Evolutionary conservation across 2,797 vertebrate species (phyloP).

Genomic region (Tamandua tetradactyla): DNA sequence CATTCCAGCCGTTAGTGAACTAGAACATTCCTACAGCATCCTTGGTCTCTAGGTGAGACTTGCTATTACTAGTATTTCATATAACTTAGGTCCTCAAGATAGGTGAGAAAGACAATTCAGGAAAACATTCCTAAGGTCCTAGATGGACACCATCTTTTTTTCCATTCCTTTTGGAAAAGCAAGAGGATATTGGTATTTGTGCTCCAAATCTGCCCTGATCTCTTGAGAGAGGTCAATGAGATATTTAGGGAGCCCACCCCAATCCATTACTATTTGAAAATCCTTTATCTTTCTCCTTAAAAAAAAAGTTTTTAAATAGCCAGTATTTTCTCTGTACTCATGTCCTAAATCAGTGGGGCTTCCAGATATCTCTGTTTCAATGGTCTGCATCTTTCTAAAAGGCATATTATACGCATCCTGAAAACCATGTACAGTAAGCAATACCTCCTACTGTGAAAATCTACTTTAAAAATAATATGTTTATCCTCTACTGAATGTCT

Average conservation of each 20-base stretch:
- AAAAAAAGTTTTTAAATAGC: slow-evolving; percentile 59
- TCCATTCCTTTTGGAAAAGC: not conserved
- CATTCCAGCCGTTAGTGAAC: no score
- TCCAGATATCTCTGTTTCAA: slow-evolving; percentile 33
- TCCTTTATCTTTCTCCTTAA: slow-evolving; percentile 40
- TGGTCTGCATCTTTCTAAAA: slow-evolving; percentile 55
- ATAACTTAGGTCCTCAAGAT: not conserved
- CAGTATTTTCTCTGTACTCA: slow-evolving; percentile 28
- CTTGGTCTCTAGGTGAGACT: not conserved
- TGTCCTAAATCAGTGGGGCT: slow-evolving; percentile 40
- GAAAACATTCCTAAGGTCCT: not conserved
- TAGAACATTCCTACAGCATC: not conserved
- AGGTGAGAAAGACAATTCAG: not conserved
- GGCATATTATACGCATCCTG: slow-evolving; percentile 68
- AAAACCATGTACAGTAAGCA: slow-evolving; percentile 68
- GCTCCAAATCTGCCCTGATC: not conserved
- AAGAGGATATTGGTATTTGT: not conserved
- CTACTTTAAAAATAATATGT: slow-evolving; percentile 46
- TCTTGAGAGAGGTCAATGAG: not conserved
- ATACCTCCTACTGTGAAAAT: slow-evolving; percentile 70
- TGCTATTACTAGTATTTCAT: not conserved
- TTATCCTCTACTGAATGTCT: not conserved
- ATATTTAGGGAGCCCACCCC: not conserved
- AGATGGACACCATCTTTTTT: not conserved
- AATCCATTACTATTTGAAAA: not conserved